These are phyloP conservation scores for Drosophila sordidula DNA, from an alignment of 2,888 invertebrate species.

Conservation along the genomic window DNA sequence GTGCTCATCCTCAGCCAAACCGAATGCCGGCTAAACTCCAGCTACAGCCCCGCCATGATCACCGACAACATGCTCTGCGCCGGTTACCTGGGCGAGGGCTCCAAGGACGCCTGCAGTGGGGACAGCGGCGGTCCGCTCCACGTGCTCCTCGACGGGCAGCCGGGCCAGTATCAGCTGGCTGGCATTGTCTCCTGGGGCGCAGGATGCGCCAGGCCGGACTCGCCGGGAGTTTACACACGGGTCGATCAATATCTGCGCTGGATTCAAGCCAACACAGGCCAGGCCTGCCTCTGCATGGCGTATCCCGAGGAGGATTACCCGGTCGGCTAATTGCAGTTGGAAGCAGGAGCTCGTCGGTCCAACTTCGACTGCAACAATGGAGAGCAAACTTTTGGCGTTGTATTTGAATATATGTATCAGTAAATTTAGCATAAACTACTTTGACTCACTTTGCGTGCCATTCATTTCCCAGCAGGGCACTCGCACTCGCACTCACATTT, in stretches of 20 bases:
- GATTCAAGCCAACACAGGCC: slow-evolving; percentile 46
- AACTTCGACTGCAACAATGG: slow-evolving; percentile 50
- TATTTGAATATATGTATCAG: slow-evolving; percentile 48
- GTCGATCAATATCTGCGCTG: slow-evolving; percentile 61
- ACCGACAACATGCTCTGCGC: slow-evolving; percentile 81
- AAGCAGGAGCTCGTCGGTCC: slow-evolving; percentile 40
- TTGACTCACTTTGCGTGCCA: slow-evolving; percentile 53
- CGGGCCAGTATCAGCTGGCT: slow-evolving; percentile 62
- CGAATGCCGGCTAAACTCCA: slow-evolving; percentile 42
- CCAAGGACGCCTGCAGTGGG: slow-evolving; percentile 58
- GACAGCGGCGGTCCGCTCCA: slow-evolving; percentile 67
- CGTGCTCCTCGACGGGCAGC: slow-evolving; percentile 36
- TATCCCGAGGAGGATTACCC: slow-evolving; percentile 46
- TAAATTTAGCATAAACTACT: slow-evolving; percentile 65
- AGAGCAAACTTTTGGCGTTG: slow-evolving; percentile 50
- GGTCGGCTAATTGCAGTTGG: slow-evolving; percentile 30
- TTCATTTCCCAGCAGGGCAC: slow-evolving; percentile 31
- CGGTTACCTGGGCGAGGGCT: slow-evolving; percentile 41
- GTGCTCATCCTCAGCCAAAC: slow-evolving; percentile 56
- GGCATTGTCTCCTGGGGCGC: slow-evolving; percentile 73
- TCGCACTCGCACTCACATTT: slow-evolving; percentile 8
- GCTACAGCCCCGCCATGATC: slow-evolving; percentile 64
- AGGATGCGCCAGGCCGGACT: slow-evolving; percentile 60
- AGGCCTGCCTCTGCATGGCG: slow-evolving; percentile 53
- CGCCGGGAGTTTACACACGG: slow-evolving; percentile 68